These are phyloP conservation scores for Polymixis lichenea DNA, from an alignment of 2,888 invertebrate genomes.

Conservation along the genomic window DNA sequence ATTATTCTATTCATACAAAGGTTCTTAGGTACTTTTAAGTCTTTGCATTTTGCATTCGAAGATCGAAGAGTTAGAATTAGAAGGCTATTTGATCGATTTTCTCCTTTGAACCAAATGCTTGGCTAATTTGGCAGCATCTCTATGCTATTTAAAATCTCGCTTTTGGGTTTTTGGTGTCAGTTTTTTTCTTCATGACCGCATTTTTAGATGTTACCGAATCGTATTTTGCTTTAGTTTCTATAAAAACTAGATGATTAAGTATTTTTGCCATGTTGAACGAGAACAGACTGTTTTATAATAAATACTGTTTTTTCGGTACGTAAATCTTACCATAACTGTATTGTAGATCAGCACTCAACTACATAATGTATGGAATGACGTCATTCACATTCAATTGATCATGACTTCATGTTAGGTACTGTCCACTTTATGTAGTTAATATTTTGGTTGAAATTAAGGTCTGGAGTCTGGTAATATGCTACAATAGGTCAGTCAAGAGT, in stretches of 20 bases:
- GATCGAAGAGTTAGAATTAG: not conserved
- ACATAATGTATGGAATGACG: slow-evolving; percentile 30
- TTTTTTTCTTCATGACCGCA: not conserved
- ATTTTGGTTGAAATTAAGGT: slow-evolving; percentile 2
- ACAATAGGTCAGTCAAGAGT: not conserved
- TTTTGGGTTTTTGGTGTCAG: not conserved
- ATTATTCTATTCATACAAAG: slow-evolving; percentile 2
- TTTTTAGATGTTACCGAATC: not conserved
- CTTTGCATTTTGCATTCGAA: not conserved
- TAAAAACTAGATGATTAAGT: not conserved
- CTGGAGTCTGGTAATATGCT: not conserved
- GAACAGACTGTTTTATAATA: not conserved
- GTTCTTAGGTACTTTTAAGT: not conserved
- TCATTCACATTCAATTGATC: slow-evolving; percentile 39
- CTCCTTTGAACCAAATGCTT: not conserved
- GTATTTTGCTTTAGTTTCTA: not conserved
- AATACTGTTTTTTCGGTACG: not conserved
- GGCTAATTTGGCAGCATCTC: not conserved
- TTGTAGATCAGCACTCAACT: slow-evolving; percentile 14
- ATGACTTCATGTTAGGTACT: slow-evolving; percentile 32
- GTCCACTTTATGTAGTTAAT: slow-evolving; percentile 7
- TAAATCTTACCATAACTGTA: slow-evolving; percentile 5
- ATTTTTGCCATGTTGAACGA: not conserved
- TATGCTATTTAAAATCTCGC: not conserved
- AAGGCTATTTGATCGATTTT: not conserved